Evolutionary conservation across 2,888 invertebrate species (phyloP).

Genomic region (Rhorus exstirpatorius): DNA sequence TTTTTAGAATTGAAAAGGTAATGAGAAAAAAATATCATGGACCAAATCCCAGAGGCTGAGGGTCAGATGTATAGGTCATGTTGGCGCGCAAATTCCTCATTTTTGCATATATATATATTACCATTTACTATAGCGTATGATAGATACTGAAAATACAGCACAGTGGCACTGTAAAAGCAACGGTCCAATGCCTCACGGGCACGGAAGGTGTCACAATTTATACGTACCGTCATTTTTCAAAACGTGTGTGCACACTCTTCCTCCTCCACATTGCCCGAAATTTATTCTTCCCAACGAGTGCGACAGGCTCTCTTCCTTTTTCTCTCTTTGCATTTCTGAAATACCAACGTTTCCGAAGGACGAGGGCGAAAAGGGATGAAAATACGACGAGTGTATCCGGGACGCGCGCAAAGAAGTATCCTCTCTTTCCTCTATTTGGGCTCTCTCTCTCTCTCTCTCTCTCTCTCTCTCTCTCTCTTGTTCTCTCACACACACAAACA

Average conservation of each 20-base stretch:
- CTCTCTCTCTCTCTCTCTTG: no score
- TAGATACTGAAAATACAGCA: slow-evolving; percentile 57
- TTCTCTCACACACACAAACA: no score
- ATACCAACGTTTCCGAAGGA: slow-evolving; percentile 47
- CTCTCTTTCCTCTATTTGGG: slow-evolving; percentile 19
- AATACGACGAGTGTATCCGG: slow-evolving; percentile 17
- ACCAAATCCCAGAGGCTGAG: slow-evolving; percentile 22
- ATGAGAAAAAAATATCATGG: slow-evolving; percentile 17
- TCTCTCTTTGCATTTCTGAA: slow-evolving; percentile 47
- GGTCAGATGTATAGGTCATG: slow-evolving; percentile 26
- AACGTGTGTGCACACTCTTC: slow-evolving; percentile 67
- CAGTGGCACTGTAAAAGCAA: slow-evolving; percentile 56
- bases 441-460: slow-evolving; percentile 9
- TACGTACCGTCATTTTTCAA: slow-evolving; percentile 80
- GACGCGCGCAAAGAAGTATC: slow-evolving; percentile 31
- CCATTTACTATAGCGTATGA: slow-evolving; percentile 38
- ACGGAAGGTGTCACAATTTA: slow-evolving; percentile 78
- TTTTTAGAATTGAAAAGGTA: slow-evolving; percentile 2
- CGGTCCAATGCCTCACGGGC: slow-evolving; percentile 75
- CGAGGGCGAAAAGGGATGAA: slow-evolving; percentile 20
- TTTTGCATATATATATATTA: slow-evolving; percentile 25
- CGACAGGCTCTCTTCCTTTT: slow-evolving; percentile 32
- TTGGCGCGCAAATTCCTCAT: slow-evolving; percentile 29
- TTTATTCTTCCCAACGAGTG: slow-evolving; percentile 74
- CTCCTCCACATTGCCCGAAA: slow-evolving; percentile 56